Evolutionary conservation across 2,888 invertebrate genomes (phyloP).

Genomic region (Nomada lathburiana): DNA sequence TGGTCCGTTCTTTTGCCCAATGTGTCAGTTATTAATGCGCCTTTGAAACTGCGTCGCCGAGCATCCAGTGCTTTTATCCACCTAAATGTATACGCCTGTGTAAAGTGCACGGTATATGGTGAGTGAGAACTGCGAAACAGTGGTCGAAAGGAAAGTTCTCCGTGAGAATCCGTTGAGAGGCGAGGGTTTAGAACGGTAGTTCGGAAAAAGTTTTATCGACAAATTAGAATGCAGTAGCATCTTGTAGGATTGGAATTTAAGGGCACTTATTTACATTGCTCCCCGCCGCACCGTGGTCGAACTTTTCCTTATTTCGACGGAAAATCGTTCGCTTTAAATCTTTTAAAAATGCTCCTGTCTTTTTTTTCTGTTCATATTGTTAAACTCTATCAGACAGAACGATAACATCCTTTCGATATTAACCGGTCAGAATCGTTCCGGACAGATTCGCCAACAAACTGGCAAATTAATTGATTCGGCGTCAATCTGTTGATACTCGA

Average conservation of each 20-base stretch:
- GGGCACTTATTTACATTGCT: neutral
- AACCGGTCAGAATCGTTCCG: neutral
- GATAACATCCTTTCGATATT: neutral
- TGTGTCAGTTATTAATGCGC: neutral
- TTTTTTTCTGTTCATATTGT: too few species aligned
- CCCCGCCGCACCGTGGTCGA: too few species aligned
- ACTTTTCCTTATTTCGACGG: too few species aligned
- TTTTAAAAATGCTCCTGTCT: too few species aligned
- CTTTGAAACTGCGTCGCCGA: neutral
- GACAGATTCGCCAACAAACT: slow-evolving; percentile 18
- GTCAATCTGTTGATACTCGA: slow-evolving; percentile 34
- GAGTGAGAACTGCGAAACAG: slow-evolving; percentile 1
- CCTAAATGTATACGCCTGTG: neutral
- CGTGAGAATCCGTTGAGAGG: neutral
- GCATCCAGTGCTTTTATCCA: neutral
- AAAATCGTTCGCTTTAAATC: too few species aligned
- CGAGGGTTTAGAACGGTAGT: neutral
- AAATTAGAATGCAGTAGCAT: slow-evolving; percentile 10
- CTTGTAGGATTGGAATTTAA: neutral
- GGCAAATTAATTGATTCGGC: slow-evolving; percentile 28
- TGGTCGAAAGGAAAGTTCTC: slow-evolving; percentile 12
- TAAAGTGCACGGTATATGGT: neutral
- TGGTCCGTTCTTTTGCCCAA: too few species aligned
- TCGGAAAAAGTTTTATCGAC: neutral
- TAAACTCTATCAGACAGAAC: neutral